Base-by-base conservation (phyloP, 2,113 vertebrate genomes). In the Brachyistius frenatus region DNA sequence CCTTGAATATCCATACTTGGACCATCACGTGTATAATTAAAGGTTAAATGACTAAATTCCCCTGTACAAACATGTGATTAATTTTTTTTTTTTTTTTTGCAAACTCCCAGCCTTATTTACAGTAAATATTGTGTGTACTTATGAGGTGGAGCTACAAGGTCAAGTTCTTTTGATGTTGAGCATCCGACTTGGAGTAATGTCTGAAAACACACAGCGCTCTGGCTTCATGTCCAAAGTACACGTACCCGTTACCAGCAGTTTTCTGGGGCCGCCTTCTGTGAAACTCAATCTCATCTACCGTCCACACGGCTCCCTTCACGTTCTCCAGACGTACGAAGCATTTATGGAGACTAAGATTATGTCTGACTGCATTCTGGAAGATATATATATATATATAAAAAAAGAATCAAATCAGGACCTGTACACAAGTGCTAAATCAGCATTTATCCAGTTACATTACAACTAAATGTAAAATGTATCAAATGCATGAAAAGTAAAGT, bases 191-290 rank as follows among this genome's bases (percentile, higher is more conserved):
- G 32, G 7, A 30, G 66, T 67, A 46, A 54, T 5, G 32, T 14
- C 7, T 52, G 30, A 79, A 54, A 76, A 35, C 31, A 55, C 54
- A 15, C 16, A 5, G 41, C 16, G 49, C 8, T 36, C 6, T 14
- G 41, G 44, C 14, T 15, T 56, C 3, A 15, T 7, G 35, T 23
- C 5, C 4, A 16, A 32, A 9, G 76, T 9, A 14, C 33, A 87
- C 89, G 3, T 76, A 97, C 96, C 92, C 96, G 94, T 96, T 92
- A 8, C 96, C 97, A 88, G 96, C 97, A 85, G 97, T 95, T 94
- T 99, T 99, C 96, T 99, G 98, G 91, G 98, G 98, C 93, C 98
- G 95, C 93, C 98, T 94, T 93, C 99, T 96, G 95, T 99, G 98
- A 94, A 98, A 99, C 92, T 99, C 98, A 85, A 97, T 92, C 96